Conservation (phyloP, 2,888 invertebrate genomes). For the Scelioninae gen. 1 region DNA sequence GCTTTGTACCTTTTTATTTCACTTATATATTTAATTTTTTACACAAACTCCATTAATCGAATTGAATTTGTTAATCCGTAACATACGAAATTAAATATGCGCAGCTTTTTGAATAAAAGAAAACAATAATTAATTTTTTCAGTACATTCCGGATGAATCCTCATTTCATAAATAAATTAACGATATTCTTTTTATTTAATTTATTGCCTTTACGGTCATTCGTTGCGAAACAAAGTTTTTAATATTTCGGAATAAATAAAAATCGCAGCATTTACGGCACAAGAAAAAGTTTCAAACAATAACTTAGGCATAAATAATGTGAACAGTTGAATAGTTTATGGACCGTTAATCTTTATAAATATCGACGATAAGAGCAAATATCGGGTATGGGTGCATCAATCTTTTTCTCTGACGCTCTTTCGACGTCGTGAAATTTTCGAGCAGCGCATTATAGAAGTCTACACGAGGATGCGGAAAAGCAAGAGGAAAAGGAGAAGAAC, state of each 20-base stretch:
- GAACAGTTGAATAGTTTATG: constrained; percentile 44
- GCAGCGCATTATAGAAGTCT: constrained; percentile 44
- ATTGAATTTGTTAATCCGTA: no score
- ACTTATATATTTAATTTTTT: no score
- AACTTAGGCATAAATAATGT: constrained; percentile 44
- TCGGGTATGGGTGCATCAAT: constrained; percentile 39
- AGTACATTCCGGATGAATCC: no score
- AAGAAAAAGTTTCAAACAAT: constrained; percentile 40
- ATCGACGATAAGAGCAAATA: constrained; percentile 54
- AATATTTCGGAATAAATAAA: constrained; percentile 23
- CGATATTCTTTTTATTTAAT: background rate
- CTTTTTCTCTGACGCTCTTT: constrained; percentile 41
- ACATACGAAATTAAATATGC: no score
- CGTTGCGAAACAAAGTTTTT: background rate
- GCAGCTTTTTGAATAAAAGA: no score
- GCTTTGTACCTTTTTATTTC: no score
- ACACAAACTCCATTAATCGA: no score
- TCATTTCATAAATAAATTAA: no score
- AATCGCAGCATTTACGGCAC: background rate
- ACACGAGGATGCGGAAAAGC: constrained; percentile 44
- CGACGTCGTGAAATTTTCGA: constrained; percentile 49
- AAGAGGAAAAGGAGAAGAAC: constrained; percentile 50
- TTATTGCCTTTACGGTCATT: background rate
- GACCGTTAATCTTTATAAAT: constrained; percentile 56
- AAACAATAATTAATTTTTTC: no score